These are phyloP conservation scores for Nettapus auritus DNA, from an alignment of 2,113 vertebrate genomes.

Conservation along the genomic window DNA sequence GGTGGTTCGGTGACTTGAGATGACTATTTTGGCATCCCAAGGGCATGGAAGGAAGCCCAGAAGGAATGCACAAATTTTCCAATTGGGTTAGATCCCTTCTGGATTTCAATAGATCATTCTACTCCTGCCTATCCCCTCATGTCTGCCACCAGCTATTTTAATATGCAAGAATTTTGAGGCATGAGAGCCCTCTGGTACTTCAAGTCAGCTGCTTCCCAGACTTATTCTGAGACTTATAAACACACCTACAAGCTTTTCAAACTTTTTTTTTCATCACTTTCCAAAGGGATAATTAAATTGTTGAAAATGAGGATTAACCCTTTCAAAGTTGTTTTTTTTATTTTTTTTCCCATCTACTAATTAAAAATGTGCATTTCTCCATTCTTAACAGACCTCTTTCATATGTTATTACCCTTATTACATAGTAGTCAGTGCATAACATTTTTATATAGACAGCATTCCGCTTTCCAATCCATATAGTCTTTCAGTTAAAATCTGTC, in stretches of 20 bases:
- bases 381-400: neutral
- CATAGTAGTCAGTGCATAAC: neutral
- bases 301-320: neutral
- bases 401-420: neutral
- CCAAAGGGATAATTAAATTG: neutral
- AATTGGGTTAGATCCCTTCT: neutral
- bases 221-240: constrained; percentile 4
- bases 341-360: neutral
- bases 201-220: neutral
- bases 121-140: neutral
- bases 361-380: neutral
- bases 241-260: neutral
- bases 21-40: neutral
- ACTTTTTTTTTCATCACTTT: neutral
- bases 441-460: neutral
- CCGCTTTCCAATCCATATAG: neutral
- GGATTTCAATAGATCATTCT: neutral
- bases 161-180: neutral
- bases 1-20: neutral
- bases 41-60: neutral
- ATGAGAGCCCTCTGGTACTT: neutral
- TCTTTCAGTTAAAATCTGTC: neutral
- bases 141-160: neutral
- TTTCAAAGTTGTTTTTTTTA: neutral
- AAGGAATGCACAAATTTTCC: neutral